Percentiles rank a stretch among this genome's conserved stretches.
Conservation (phyloP, 2,797 vertebrate species). For the Hybognathus amarus region DNA sequence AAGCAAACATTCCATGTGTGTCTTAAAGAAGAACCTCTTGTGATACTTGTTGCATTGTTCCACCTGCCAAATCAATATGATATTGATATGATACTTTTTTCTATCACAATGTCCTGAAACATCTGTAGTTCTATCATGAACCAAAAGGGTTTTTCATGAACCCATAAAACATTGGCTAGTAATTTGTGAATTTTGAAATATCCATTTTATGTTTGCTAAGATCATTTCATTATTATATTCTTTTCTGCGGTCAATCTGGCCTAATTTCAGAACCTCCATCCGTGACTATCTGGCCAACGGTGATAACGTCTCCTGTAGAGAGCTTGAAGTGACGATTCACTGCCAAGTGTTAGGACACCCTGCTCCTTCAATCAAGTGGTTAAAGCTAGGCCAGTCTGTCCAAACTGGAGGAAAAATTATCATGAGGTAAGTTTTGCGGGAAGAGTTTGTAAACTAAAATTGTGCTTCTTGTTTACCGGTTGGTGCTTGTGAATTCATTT, state of each 20-base stretch:
- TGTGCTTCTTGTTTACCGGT: not conserved
- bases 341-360: conserved; percentile 78
- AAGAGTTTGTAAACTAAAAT: not conserved
- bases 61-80: not conserved
- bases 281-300: conserved; percentile 72
- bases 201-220: not conserved
- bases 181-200: not conserved
- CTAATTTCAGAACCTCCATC: conserved; percentile 71
- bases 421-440: conserved; percentile 65
- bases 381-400: conserved; percentile 74
- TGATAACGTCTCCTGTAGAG: conserved; percentile 72
- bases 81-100: not conserved
- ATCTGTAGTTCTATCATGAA: not conserved
- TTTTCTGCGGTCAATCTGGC: conserved; percentile 13
- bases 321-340: conserved; percentile 70
- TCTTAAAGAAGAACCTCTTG: not conserved
- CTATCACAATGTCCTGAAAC: not conserved
- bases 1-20: too few relatives aligned
- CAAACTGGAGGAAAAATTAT: conserved; percentile 76
- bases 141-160: not conserved
- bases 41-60: not conserved
- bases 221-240: not conserved
- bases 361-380: conserved; percentile 74
- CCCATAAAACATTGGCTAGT: not conserved
- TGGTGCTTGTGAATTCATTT: not conserved